Evolutionary conservation across 2,888 invertebrate species (phyloP), one percentile per base, ranked within the genome.

Genomic region (Cheilosia pagana): DNA sequence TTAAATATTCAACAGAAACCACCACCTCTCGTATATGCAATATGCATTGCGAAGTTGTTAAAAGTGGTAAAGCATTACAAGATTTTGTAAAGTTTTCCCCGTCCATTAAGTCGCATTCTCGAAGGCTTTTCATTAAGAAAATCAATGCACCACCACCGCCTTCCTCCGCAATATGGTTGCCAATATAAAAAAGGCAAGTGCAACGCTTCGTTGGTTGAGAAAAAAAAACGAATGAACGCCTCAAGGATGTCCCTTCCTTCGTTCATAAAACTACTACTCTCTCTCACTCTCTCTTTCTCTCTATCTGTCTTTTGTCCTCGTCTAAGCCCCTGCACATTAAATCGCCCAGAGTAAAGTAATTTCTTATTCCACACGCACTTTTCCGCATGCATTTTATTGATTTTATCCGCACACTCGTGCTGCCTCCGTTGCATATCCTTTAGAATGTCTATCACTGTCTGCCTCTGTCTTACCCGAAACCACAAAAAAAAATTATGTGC

Each of bases 381-480:
- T 74, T 74, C 45, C 53, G 25, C 23, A 55, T 81, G 74, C 67
- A 65, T 68, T 81, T 68, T 74, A 81, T 74, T 74, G 72, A 81
- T 74, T 68, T 81, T 60, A 28, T 59, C 23, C 21, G n/a, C 41
- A 50, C 23, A 28, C 45, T 19, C 48, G 60, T 39, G 28, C 43
- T 57, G 19, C 59, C 57, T 50, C 23, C 45, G 12, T 25, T 35
- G 23, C 52, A 67, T 16, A 67, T 53, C n/a, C 55, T 75, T 65
- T 48, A 12, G 59, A 39, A 31, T 43, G 19, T 31, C 50, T 43
- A 28, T 59, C 52, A 21, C 31, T 65, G 50, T 67, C 59, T 43
- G n/a, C 1, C 7, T 21, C 21, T 74, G 35, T 23, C 5, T 57
- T 59, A 19, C 23, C 41, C 5, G 14, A 41, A 70, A 25, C 31